Base-by-base conservation (phyloP, 2,113 vertebrate species). In the Speoplatyrhinus poulsoni region DNA sequence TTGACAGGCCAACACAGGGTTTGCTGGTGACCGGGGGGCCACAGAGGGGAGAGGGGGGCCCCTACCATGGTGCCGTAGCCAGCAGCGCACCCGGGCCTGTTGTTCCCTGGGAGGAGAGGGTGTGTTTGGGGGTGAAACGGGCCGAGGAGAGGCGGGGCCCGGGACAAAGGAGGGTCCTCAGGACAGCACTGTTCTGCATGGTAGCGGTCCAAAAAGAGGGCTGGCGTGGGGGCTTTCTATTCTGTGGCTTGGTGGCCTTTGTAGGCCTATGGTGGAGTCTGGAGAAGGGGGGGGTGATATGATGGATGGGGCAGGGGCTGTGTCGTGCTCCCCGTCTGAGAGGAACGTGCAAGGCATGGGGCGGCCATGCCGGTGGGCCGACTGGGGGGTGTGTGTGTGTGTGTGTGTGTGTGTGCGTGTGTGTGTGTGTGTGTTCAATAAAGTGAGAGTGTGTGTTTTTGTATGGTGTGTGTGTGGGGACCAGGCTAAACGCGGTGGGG, bases 1-100 rank as follows among this genome's bases (percentile, higher is more conserved):
- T 81, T 90, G 91, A 91, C 90, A 90, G 86, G 82, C 81, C 87
- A 82, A 90, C 85, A 87, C 75, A 84, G 76, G 74, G 79, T 84
- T 75, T 90, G 86, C 89, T 91, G 89, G 89, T 91, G 90, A 90
- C 88, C 86, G 88, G 77, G 85, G 85, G 87, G 82, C 83, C 82
- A 75, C 73, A 52, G 69, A 82, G 65, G 83, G 26, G 26, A 26
- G 26, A 26, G 26, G 26, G 26, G 87, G 85, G 85, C 67, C 75
- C 75, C 49, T 70, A 81, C 84, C 81, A 83, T 82, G 70, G 72
- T 59, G 76, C 84, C 88, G 88, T 88, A 84, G 82, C 85, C 80
- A 58, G 68, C 70, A 84, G 61, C 87, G 83, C 83, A 82, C 80
- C 85, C 81, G 0, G 46, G 72, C 70, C 83, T 78, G 82, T 90